A percentile compares a stretch with the other conserved stretches of the same genome.
These are phyloP conservation scores for Oreonectes daqikongensis DNA, from an alignment of 2,797 vertebrate species.

Conservation along the genomic window DNA sequence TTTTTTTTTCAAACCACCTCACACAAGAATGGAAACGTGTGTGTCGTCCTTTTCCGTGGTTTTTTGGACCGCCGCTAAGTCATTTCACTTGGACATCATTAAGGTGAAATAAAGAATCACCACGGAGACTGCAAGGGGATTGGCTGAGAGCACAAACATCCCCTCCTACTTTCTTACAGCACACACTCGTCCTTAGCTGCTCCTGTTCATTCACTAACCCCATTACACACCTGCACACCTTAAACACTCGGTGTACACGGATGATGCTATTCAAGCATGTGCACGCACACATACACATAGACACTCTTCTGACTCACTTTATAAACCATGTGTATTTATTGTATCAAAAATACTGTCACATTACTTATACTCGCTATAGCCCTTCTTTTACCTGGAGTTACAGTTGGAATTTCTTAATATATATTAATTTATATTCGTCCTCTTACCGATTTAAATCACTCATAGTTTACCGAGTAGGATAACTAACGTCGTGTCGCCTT, in stretches of 20 bases:
- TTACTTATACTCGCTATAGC: constrained; percentile 91
- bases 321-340: constrained; percentile 89
- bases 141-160: constrained; percentile 12
- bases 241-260: constrained; percentile 44
- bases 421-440: constrained; percentile 99
- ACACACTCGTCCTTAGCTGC: constrained; percentile 60
- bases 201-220: constrained; percentile 37
- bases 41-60: constrained; percentile 30
- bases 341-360: constrained; percentile 88
- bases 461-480: constrained; percentile 88
- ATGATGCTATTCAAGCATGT: constrained; percentile 47
- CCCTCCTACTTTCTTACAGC: constrained; percentile 14
- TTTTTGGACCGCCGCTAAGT: constrained; percentile 40
- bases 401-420: constrained; percentile 98
- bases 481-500: constrained; percentile 92
- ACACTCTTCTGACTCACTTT: constrained; percentile 28
- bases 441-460: constrained; percentile 94
- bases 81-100: constrained; percentile 37
- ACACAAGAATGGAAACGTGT: constrained; percentile 63
- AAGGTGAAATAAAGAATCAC: constrained; percentile 33
- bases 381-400: constrained; percentile 81
- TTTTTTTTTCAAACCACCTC: constrained; percentile 68
- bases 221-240: constrained; percentile 56
- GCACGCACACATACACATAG: constrained; percentile 39
- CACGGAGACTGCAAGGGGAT: constrained; percentile 36